Percentiles rank a stretch among this genome's conserved stretches.
Conservation (phyloP, 2,797 vertebrate species). For the Petrocephalus schoutedeni region DNA sequence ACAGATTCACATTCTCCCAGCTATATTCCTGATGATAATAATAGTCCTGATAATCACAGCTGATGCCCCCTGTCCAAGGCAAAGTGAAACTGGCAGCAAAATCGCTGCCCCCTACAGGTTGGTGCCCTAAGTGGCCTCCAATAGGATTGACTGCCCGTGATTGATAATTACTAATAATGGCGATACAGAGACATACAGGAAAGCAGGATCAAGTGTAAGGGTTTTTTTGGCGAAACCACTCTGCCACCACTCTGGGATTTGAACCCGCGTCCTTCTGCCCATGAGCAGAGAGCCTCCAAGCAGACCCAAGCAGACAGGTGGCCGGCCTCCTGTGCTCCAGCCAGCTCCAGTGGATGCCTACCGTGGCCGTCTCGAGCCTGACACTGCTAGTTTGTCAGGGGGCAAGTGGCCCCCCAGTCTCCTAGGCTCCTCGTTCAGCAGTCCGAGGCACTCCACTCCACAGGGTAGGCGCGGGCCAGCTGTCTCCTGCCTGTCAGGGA, state of each 20-base stretch:
- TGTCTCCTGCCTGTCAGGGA: neutral
- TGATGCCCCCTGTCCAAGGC: no score
- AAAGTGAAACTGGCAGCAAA: no score
- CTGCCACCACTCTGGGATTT: neutral
- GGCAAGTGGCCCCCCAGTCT: neutral
- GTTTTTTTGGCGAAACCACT: neutral
- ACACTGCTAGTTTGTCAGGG: neutral
- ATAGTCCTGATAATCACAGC: neutral
- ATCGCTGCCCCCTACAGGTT: neutral
- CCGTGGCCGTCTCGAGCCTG: neutral
- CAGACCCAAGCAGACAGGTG: neutral
- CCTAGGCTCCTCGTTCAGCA: neutral
- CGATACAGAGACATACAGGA: neutral
- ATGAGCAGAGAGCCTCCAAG: neutral
- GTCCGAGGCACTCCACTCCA: neutral
- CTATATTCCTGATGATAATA: neutral
- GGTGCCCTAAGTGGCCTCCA: neutral
- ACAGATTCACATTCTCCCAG: neutral
- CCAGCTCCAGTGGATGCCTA: neutral
- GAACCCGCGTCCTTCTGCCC: neutral
- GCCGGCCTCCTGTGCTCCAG: neutral
- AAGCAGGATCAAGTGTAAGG: neutral
- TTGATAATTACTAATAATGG: neutral
- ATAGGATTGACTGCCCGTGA: neutral
- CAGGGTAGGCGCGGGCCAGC: neutral